phyloP scores from a whole-genome alignment of 2,113 vertebrate genomes.

The Crotalus tigris region DNA sequence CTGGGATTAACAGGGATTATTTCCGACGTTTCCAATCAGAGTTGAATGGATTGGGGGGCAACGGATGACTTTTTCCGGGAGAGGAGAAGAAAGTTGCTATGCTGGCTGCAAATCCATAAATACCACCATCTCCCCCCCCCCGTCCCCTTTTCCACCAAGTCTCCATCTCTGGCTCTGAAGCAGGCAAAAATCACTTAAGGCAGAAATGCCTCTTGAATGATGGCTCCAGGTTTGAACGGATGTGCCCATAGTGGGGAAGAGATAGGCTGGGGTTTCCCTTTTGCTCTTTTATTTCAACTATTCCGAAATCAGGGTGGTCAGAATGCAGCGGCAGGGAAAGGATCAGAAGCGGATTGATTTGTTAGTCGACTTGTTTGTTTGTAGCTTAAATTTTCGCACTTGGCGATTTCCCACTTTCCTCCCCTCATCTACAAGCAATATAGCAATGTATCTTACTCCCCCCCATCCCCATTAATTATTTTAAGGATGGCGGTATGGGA shows the following conservation, averaged over 20 bases:
- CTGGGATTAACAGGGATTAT: background rate
- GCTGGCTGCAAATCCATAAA: slow-evolving; percentile 32
- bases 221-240: slow-evolving; percentile 27
- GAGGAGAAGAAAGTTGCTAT: slow-evolving; percentile 68
- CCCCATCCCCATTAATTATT: background rate
- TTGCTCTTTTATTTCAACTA: slow-evolving; percentile 16
- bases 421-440: slow-evolving; percentile 25
- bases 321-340: slow-evolving; percentile 14
- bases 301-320: background rate
- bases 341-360: background rate
- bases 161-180: slow-evolving; percentile 16
- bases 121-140: background rate
- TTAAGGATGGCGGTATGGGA: background rate
- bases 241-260: slow-evolving; percentile 16
- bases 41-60: background rate
- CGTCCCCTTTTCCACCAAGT: slow-evolving; percentile 15
- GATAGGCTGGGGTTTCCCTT: background rate
- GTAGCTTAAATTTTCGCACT: background rate
- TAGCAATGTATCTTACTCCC: slow-evolving; percentile 9
- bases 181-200: slow-evolving; percentile 17
- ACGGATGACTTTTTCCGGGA: slow-evolving; percentile 45
- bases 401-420: background rate
- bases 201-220: slow-evolving; percentile 28
- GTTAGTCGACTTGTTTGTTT: background rate
- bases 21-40: background rate